phyloP scores from a whole-genome alignment of 1,140 invertebrate species.

The Drosophila mojavensis region DNA sequence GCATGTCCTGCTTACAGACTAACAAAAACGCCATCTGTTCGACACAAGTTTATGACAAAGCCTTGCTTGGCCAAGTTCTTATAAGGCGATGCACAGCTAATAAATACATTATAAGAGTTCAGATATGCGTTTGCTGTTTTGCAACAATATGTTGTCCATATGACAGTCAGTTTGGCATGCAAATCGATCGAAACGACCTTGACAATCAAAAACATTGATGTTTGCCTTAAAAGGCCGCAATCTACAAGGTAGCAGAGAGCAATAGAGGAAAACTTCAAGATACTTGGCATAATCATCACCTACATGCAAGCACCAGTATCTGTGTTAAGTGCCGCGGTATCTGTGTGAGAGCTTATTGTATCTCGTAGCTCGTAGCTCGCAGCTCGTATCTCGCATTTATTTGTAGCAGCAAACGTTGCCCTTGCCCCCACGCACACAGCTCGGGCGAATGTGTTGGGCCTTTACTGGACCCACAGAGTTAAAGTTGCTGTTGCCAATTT shows the following conservation, averaged over 20 bases:
- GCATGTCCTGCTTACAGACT: background rate
- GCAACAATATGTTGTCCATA: conserved; percentile 44
- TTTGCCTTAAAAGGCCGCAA: conserved; percentile 66
- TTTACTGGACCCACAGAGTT: conserved; percentile 36
- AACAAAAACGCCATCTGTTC: conserved; percentile 30
- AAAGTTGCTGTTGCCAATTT: conserved; percentile 73
- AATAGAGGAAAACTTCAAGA: conserved; percentile 22
- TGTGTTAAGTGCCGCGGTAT: conserved; percentile 29
- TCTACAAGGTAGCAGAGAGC: conserved; percentile 33
- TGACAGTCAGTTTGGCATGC: conserved; percentile 43
- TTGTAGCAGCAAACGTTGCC: conserved; percentile 21
- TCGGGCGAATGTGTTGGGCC: conserved; percentile 29
- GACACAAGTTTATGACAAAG: conserved; percentile 19
- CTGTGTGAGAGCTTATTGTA: conserved; percentile 32
- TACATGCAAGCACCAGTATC: conserved; percentile 54
- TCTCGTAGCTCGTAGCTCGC: conserved; percentile 28
- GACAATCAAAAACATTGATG: conserved; percentile 76
- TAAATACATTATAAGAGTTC: conserved; percentile 25
- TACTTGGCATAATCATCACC: conserved; percentile 54
- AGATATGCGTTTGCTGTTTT: conserved; percentile 11
- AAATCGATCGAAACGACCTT: conserved; percentile 75
- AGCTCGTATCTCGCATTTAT: conserved; percentile 35
- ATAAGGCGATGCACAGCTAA: conserved; percentile 19
- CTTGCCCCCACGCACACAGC: conserved; percentile 48
- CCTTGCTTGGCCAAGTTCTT: conserved; percentile 10